A percentile compares a stretch with the other conserved stretches of the same genome.
These are phyloP conservation scores for Neostethus bicornis DNA, from an alignment of 2,797 vertebrate genomes.

Conservation along the genomic window DNA sequence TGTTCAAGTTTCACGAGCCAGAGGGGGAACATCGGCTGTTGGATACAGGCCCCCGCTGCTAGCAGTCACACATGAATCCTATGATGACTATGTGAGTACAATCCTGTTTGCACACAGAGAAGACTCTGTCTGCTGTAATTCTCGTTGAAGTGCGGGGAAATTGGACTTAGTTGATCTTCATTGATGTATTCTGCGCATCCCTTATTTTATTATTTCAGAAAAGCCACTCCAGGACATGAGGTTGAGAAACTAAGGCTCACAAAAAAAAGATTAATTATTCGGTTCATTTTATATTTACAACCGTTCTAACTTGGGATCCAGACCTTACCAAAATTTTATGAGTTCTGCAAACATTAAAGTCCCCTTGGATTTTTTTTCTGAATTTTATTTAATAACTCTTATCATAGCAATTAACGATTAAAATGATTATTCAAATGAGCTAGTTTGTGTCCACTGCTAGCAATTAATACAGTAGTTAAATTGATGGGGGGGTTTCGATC, in stretches of 20 bases:
- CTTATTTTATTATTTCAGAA: conserved; percentile 13
- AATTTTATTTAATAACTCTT: too few relatives aligned
- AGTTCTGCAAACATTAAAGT: not conserved
- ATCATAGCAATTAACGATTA: too few relatives aligned
- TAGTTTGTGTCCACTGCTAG: too few relatives aligned
- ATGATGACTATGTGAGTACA: conserved; percentile 96
- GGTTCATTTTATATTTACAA: not conserved
- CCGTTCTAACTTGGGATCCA: conserved; percentile 2
- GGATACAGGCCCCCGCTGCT: conserved; percentile 88
- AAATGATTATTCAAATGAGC: too few relatives aligned
- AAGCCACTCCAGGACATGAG: conserved; percentile 10
- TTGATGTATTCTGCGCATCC: conserved; percentile 42
- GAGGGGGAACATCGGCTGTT: conserved; percentile 80
- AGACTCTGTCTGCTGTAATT: conserved; percentile 42
- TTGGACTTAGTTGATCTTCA: conserved; percentile 49
- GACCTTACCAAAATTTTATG: not conserved
- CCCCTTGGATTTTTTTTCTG: not conserved
- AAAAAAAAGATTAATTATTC: conserved; percentile 19
- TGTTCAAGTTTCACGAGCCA: conserved; percentile 80
- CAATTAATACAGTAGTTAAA: too few relatives aligned
- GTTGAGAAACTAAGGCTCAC: conserved; percentile 25
- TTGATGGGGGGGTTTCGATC: too few relatives aligned
- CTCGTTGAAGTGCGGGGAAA: conserved; percentile 47
- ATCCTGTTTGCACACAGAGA: conserved; percentile 42
- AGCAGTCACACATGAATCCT: conserved; percentile 86